phyloP scores from a whole-genome alignment of 1,140 invertebrate species.

The Aphelinus certus region DNA sequence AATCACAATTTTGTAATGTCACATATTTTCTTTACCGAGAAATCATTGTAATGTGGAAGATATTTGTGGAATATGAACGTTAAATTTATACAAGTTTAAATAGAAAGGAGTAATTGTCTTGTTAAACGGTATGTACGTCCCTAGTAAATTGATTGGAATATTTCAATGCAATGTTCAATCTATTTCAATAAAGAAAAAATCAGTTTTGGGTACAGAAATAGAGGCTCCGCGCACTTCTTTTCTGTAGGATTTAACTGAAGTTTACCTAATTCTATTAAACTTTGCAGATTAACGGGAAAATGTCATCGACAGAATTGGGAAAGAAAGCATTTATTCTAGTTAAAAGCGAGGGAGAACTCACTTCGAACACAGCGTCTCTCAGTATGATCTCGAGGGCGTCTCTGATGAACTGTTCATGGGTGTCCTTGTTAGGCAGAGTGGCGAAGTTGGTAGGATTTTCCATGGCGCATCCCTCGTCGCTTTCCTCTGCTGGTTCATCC shows the following conservation, averaged over 20 bases:
- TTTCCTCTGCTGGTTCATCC: not conserved
- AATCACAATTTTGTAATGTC: too few species aligned
- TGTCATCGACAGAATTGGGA: not conserved
- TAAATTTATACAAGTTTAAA: too few species aligned
- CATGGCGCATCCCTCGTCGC: not conserved
- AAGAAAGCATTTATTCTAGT: not conserved
- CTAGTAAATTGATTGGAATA: too few species aligned
- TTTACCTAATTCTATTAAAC: not conserved
- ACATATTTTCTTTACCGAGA: too few species aligned
- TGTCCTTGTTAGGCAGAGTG: slow-evolving; percentile 67
- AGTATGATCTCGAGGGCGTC: slow-evolving; percentile 76
- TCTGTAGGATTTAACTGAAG: not conserved
- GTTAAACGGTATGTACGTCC: too few species aligned
- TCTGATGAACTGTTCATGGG: slow-evolving; percentile 78
- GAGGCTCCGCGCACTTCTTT: too few species aligned
- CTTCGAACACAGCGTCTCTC: slow-evolving; percentile 78
- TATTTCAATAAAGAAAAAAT: too few species aligned
- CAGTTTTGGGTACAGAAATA: too few species aligned
- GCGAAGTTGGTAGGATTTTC: slow-evolving; percentile 21
- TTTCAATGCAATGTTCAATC: too few species aligned
- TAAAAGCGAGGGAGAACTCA: slow-evolving; percentile 46
- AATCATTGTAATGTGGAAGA: too few species aligned
- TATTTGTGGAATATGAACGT: too few species aligned
- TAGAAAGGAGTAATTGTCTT: too few species aligned
- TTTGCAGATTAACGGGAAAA: not conserved